Evolutionary conservation across 2,113 vertebrate species (phyloP), one percentile per base, ranked within the genome.

Genomic region (Trematomus loennbergii): DNA sequence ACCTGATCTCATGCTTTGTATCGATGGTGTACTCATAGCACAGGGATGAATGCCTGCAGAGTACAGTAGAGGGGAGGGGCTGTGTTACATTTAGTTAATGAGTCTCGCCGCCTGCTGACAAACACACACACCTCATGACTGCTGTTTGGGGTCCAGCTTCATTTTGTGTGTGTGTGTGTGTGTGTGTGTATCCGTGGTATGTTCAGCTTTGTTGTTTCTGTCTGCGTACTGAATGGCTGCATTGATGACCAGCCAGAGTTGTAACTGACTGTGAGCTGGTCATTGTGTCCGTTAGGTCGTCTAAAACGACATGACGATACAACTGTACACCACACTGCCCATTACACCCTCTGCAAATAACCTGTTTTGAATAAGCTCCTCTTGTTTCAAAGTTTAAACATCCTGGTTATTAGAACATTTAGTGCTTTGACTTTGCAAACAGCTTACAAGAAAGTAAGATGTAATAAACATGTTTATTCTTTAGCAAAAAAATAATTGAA

Each of bases 81-180:
- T 6, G 49, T 18, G 20, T 78, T 84, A 79, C 20, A 79, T 86
- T 91, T 81, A 55, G 82, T 81, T 87, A 88, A 91, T 83, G 71
- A 57, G 52, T 84, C 65, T 58, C 3, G 12, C 75, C 3, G 12
- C 75, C 57, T 62, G 79, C 79, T 85, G 77, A 85, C 72, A 49
- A 53, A 18, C 55, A 48, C 29, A 53, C 20, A 2, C 61, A 33
- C 55, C 61, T 62, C 71, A 13, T 63, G 63, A 50, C 55, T 10
- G 48, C 67, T 63, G 53, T 49, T 62, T 60, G 57, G 53, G 54
- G 61, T 61, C 69, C 43, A 70, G 55, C 66, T 83, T 52, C 54
- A 53, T 60, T 65, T 54, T 73, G 65, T 62, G 46, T 58, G 1
- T 43, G 18, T 59, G 29, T 59, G 29, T 33, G 46, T 61, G 22